Evolutionary conservation across 2,888 invertebrate genomes (phyloP), one percentile per base, ranked within the genome.

Genomic region (Cryptus viduatorius): DNA sequence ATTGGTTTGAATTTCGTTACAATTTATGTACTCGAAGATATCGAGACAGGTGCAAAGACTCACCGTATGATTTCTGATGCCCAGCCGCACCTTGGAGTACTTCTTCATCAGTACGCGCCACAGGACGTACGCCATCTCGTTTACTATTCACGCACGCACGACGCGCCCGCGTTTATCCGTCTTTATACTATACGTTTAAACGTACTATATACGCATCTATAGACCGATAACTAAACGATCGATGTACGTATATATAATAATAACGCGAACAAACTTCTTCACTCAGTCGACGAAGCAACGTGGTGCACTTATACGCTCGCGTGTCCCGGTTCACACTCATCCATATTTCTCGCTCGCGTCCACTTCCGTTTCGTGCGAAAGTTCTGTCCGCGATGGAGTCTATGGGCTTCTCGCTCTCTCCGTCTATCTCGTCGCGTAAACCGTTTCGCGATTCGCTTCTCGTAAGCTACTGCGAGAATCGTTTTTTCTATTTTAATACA

Each of bases 91-190:
- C 93, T 94, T 95, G 88, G 95, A 94, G 91, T 95, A 95, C 90
- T 95, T 95, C 91, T 95, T 95, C 95, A 95, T 95, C 84, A 95
- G 93, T 86, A 95, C 95, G 89, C 95, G 94, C 95, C 95, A 95
- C 86, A 95, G 94, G 84, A 95, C 95, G 93, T 95, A 95, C 88
- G 95, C 95, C 95, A 95, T 95, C 89, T 87, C 88, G 88, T 84
- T 37, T 73, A 59, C 72, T 84, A 61, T 84, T 84, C 77, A 48
- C 81, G 68, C 77, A 53, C 72, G 77, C 72, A 81, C 76, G 50
- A 46, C 59, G 69, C 83, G 65, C 71, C 73, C 68, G 68, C 68
- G 71, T 76, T 37, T 76, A 67, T 71, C 71, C 16, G 16, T 44
- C 37, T 37, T 37, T 37, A 1, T 5, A 37, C 7, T 50, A 42